phyloP scores from a whole-genome alignment of 2,888 invertebrate species.

The Agapetus fuscipes region DNA sequence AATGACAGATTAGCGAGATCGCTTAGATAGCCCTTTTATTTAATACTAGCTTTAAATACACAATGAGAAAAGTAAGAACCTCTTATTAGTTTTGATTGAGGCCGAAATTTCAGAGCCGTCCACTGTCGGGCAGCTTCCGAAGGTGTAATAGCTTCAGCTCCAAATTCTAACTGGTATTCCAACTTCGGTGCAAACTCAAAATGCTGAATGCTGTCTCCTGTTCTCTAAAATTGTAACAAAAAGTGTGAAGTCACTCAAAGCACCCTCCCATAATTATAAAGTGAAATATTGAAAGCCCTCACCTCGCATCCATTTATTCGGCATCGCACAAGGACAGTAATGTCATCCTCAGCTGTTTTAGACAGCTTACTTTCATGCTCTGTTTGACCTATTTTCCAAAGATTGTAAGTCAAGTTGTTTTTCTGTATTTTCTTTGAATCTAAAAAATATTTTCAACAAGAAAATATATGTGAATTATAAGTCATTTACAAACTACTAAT shows the following conservation, averaged over 20 bases:
- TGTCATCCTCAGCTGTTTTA: slow-evolving; percentile 14
- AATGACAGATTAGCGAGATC: too few relatives aligned
- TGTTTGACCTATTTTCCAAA: slow-evolving; percentile 17
- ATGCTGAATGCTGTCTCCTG: slow-evolving; percentile 1
- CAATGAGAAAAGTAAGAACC: too few relatives aligned
- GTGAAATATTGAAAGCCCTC: slow-evolving; percentile 4
- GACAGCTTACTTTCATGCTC: slow-evolving; percentile 12
- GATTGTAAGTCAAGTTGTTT: slow-evolving; percentile 10
- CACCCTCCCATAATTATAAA: too few relatives aligned
- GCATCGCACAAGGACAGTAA: slow-evolving; percentile 14
- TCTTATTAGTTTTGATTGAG: slow-evolving; percentile 21
- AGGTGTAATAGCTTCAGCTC: slow-evolving; percentile 22
- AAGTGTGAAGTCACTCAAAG: too few relatives aligned
- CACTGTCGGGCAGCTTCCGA: slow-evolving; percentile 22
- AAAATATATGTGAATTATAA: too few relatives aligned
- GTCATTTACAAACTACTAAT: too few relatives aligned
- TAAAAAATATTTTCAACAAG: too few relatives aligned
- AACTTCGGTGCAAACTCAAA: slow-evolving; percentile 21
- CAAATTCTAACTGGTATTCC: slow-evolving; percentile 24
- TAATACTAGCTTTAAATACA: too few relatives aligned
- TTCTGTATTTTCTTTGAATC: background rate
- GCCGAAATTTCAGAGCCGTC: slow-evolving; percentile 20
- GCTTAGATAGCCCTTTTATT: too few relatives aligned
- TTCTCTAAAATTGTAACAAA: background rate
- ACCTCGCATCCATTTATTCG: slow-evolving; percentile 15